phyloP scores from a whole-genome alignment of 37 sponge, comb jelly and placozoan genomes.

The Beroe forskalii region DNA sequence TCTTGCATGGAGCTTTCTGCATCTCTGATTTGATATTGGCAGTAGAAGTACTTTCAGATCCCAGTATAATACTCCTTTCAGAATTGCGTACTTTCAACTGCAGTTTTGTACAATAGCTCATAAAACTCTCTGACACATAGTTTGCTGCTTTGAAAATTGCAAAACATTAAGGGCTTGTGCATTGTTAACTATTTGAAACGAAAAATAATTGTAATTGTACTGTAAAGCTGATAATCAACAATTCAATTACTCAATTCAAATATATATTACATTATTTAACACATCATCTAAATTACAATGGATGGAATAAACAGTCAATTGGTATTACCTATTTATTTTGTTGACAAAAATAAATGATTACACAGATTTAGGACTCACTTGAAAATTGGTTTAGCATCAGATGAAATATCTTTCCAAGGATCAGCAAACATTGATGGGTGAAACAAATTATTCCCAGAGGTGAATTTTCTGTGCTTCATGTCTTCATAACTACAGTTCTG shows the following conservation, averaged over 20 bases:
- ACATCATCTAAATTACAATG: background rate
- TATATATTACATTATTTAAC: too few species aligned
- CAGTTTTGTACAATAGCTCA: constrained; percentile 25
- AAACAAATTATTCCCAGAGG: background rate
- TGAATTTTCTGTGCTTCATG: background rate
- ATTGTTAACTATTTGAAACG: too few species aligned
- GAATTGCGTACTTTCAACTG: background rate
- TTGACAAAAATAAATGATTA: too few species aligned
- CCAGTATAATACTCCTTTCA: background rate
- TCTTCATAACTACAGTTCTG: constrained; percentile 7
- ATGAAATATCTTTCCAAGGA: background rate
- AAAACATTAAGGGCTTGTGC: background rate
- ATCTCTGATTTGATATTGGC: too few species aligned
- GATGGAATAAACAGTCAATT: background rate
- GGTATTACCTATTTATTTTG: too few species aligned
- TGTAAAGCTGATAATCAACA: too few species aligned
- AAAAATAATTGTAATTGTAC: too few species aligned
- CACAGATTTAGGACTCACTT: too few species aligned
- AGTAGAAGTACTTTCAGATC: too few species aligned
- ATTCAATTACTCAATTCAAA: background rate
- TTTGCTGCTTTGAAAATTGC: background rate
- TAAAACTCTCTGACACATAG: background rate
- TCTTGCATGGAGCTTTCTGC: too few species aligned
- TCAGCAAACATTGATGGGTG: background rate
- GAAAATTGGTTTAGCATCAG: constrained; percentile 21